These are phyloP conservation scores for Cydia pomonella DNA, from an alignment of 1,140 invertebrate species.

Conservation along the genomic window DNA sequence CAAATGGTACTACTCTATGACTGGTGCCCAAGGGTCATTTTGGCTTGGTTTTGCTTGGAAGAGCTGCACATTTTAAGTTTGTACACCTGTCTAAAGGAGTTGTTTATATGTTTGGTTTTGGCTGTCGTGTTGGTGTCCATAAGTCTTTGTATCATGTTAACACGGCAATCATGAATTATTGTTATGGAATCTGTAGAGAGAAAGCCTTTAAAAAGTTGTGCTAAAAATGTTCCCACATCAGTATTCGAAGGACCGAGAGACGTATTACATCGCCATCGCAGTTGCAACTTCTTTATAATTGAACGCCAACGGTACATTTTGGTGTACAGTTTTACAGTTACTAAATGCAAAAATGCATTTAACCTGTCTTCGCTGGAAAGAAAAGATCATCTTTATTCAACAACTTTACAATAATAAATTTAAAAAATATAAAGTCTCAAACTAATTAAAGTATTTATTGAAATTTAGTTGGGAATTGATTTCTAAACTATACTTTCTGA, in stretches of 20 bases:
- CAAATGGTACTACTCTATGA: constrained; percentile 8
- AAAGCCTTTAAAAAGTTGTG: neutral
- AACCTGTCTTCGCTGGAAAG: no score
- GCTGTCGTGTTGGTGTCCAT: constrained; percentile 19
- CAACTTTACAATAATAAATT: no score
- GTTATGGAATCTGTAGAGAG: neutral
- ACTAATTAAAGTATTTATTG: no score
- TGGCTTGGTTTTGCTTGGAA: constrained; percentile 48
- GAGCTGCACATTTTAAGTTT: constrained; percentile 31
- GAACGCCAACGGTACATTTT: neutral
- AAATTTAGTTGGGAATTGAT: no score
- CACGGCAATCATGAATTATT: constrained; percentile 22
- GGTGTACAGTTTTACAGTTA: no score
- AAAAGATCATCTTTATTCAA: no score
- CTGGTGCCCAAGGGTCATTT: neutral
- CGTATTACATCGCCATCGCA: neutral
- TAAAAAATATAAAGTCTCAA: no score
- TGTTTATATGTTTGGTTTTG: constrained; percentile 33
- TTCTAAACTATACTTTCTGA: no score
- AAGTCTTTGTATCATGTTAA: constrained; percentile 32
- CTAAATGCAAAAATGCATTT: no score
- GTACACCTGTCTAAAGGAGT: constrained; percentile 31
- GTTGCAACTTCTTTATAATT: neutral
- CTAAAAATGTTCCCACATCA: neutral
- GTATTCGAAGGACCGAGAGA: neutral